A percentile compares a stretch with the other conserved stretches of the same genome.
Evolutionary conservation across 2,888 invertebrate species (phyloP).

Genomic region (Drosophila peninsularis): DNA sequence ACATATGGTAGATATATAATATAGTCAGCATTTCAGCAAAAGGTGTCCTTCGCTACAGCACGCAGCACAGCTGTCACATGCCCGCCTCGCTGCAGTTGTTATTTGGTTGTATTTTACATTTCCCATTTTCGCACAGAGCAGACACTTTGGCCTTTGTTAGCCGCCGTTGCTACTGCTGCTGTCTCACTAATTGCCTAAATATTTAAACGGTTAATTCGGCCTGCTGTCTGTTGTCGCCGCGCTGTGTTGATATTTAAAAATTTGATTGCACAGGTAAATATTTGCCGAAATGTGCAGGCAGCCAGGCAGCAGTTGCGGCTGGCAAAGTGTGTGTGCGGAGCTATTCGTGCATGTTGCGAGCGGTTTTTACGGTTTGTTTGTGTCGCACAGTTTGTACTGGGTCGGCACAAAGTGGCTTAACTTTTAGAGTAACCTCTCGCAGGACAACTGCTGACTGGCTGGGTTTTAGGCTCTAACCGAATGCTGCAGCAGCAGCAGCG

Average conservation of each 20-base stretch:
- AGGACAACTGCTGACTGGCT: conserved; percentile 42
- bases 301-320: background rate
- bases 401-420: conserved; percentile 69
- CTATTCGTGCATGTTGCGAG: conserved; percentile 51
- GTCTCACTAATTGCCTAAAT: conserved; percentile 74
- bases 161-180: conserved; percentile 16
- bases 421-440: conserved; percentile 46
- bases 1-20: background rate
- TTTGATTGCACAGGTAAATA: conserved; percentile 74
- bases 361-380: conserved; percentile 75
- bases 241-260: conserved; percentile 66
- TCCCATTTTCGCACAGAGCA: conserved; percentile 12
- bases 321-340: conserved; percentile 6
- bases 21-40: background rate
- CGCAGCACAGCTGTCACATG: background rate
- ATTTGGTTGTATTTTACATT: conserved; percentile 25
- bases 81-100: background rate
- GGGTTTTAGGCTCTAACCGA: conserved; percentile 64
- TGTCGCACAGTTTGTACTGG: conserved; percentile 58
- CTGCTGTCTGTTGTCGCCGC: conserved; percentile 28
- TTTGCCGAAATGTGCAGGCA: conserved; percentile 37
- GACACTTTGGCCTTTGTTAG: conserved; percentile 28
- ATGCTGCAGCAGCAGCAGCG: conserved; percentile 41
- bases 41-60: background rate
- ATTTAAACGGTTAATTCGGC: conserved; percentile 71